Evolutionary conservation across 2,888 invertebrate species (phyloP), one percentile per base, ranked within the genome.

Genomic region (Alitta virens): DNA sequence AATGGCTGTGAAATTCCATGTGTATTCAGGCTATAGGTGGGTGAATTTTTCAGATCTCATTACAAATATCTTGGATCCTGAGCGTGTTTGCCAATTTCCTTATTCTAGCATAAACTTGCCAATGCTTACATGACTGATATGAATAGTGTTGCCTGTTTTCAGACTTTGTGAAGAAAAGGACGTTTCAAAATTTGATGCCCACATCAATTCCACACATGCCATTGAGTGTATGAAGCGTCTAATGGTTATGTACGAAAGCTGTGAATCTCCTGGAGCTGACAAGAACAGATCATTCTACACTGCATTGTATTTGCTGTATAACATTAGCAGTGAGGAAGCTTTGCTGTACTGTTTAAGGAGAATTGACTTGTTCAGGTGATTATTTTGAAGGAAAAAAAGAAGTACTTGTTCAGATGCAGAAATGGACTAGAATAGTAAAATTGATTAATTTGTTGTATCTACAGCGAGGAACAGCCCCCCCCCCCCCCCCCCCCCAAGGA

Each of bases 1-100:
- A 74, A 88, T 88, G n/a, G 89, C 89, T 78, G 85, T 91, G 24
- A 83, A 88, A 66, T 92, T 91, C 81, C 87, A 90, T 82, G 84
- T 89, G 43, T 89, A 87, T 77, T 86, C 88, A 68, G 85, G 87
- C 27, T 90, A 89, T 79, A 87, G 86, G 90, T 91, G 82, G 60
- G 60, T 24, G 25, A 33, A 33, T 33, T 33, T 33, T 5, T 33
- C 33, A 33, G 12, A 12, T 33, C 12, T 33, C 12, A 12, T 7
- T 33, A 7, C 33, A 33, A 33, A 33, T 33, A 33, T 33, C 12
- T 7, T 33, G 33, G 7, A 33, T 7, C 33, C 33, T 12, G 33
- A 5, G 33, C 7, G 33, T 33, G 5, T 12, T 33, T 33, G 33
- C 12, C 12, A 33, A 5, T 33, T 33, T 7, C 12, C 12, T 5